A percentile compares a stretch with the other conserved stretches of the same genome.
phyloP scores from a whole-genome alignment of 1,140 invertebrate genomes.

The Pachyrhynchus sulphureomaculatus region DNA sequence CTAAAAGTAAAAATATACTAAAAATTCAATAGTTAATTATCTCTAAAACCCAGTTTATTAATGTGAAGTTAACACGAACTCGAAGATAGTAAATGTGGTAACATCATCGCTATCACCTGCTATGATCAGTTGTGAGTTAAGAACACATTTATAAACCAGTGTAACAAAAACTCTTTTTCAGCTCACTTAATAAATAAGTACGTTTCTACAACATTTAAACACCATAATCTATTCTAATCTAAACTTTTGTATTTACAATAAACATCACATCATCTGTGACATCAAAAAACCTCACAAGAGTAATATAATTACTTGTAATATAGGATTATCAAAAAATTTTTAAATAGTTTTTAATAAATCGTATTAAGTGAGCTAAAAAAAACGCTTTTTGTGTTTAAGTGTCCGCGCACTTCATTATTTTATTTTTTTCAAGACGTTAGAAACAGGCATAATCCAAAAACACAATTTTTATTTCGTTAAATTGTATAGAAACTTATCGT shows the following conservation, averaged over 20 bases:
- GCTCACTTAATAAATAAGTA: neutral
- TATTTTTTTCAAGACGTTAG: neutral
- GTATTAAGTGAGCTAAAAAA: neutral
- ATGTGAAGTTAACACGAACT: too few species aligned
- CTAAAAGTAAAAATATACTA: neutral
- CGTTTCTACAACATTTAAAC: neutral
- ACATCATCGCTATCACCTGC: too few species aligned
- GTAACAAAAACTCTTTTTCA: too few species aligned
- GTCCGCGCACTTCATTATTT: neutral
- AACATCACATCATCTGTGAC: neutral
- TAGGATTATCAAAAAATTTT: constrained; percentile 7
- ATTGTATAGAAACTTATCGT: too few species aligned
- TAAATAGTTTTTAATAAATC: too few species aligned
- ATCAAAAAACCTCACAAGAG: neutral
- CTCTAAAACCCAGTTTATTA: too few species aligned
- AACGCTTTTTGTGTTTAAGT: neutral
- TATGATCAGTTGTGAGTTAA: too few species aligned
- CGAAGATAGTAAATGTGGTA: too few species aligned
- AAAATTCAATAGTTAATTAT: too few species aligned
- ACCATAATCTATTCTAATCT: neutral
- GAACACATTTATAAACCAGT: too few species aligned
- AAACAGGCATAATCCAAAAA: too few species aligned
- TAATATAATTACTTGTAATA: neutral
- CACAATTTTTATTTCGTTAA: too few species aligned
- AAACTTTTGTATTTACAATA: constrained; percentile 2